Evolutionary conservation across 2,888 invertebrate species (phyloP), one percentile per base, ranked within the genome.

Genomic region (Hirudinaria manillensis): DNA sequence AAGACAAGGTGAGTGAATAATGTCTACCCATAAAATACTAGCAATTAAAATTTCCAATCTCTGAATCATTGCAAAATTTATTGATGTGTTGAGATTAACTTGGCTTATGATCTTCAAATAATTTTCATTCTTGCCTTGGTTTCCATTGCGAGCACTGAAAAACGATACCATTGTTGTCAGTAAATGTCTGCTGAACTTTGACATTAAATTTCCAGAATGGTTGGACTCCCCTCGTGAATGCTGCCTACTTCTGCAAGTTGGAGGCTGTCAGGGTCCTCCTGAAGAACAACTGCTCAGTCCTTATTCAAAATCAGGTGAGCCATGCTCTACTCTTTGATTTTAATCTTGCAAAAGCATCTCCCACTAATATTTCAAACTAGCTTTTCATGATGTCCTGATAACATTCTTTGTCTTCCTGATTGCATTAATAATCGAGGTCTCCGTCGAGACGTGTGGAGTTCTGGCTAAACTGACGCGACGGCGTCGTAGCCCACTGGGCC

Each of bases 181-280:
- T 7, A 7, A 45, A 1, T 45, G 13, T 16, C 10, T 16, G 45
- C 16, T 6, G 10, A 10, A 38, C 4, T 24, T 4, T n/a, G 21
- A 24, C 13, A 4, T 1, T 7, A 16, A 10, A 16, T 61, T 61
- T 29, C 21, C 79, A 85, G 84, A 84, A 84, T 79, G 84, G 83
- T 16, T 86, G 85, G 85, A 84, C 84, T 29, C 81, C 85, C 1
- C 81, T 86, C 7, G 84, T 84, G 70, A 83, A 82, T 79, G 85
- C 85, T 24, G 83, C 83, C 13, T 86, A 86, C 79, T 86, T 83
- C 83, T 83, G 83, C 68, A 82, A 83, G 71, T 80, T 81, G 0
- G 80, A 81, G 38, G 82, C 82, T 51, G 82, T 83, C 13, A 79
- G 81, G 53, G 78, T 81, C 0, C 80, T 85, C 34, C 75, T 85